Evolutionary conservation across 2,113 vertebrate genomes (phyloP).

Genomic region (Lathamus discolor): DNA sequence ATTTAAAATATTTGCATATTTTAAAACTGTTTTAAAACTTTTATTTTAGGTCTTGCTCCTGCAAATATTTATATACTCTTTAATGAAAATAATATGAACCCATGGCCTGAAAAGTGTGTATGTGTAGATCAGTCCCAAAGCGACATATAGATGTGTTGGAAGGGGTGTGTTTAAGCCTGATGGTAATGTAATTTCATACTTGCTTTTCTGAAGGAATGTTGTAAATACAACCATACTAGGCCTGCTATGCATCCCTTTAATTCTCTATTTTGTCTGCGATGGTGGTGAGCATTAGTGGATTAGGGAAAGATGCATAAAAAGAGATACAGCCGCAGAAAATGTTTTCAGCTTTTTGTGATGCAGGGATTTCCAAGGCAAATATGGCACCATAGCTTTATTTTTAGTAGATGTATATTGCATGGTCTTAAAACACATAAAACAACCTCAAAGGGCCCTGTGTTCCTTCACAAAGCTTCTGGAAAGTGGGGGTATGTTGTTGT

Average conservation of each 20-base stretch:
- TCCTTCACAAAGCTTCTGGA: background rate
- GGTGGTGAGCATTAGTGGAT: background rate
- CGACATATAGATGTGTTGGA: background rate
- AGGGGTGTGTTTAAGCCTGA: background rate
- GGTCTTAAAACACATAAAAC: background rate
- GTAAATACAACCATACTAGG: background rate
- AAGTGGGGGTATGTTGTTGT: background rate
- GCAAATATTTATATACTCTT: background rate
- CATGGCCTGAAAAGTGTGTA: background rate
- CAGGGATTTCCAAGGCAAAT: background rate
- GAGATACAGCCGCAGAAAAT: background rate
- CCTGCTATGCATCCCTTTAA: background rate
- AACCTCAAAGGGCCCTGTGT: background rate
- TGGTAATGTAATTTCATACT: background rate
- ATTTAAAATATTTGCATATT: background rate
- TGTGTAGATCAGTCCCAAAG: background rate
- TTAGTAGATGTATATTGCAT: background rate
- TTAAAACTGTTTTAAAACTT: background rate
- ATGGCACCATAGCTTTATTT: background rate
- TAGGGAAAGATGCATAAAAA: background rate
- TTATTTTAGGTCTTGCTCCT: background rate
- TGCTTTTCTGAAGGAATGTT: background rate
- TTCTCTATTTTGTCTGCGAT: background rate
- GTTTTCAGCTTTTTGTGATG: background rate
- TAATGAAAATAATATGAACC: background rate